Conservation (phyloP, 2,113 vertebrate species). For the Clinocottus analis region DNA sequence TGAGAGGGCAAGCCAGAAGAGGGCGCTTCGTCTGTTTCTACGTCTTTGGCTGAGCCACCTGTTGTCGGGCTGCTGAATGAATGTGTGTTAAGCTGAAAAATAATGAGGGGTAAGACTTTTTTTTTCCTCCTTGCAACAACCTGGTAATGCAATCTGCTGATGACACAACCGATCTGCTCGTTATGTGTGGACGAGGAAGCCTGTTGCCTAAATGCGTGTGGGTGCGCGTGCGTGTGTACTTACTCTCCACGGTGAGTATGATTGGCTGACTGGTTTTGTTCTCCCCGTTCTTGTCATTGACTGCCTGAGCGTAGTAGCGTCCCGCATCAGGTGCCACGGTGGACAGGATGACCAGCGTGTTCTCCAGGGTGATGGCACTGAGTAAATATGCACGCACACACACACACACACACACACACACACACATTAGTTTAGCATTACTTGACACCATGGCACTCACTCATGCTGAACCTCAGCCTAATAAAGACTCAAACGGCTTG, state of each 20-base stretch:
- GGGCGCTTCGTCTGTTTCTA: slow-evolving; percentile 65
- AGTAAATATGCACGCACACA: background rate
- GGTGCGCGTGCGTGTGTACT: slow-evolving; percentile 65
- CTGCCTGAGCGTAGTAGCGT: slow-evolving; percentile 96
- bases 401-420: background rate
- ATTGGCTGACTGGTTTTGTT: slow-evolving; percentile 99
- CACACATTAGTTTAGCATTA: background rate
- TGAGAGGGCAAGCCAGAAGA: slow-evolving; percentile 49
- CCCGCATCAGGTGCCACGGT: slow-evolving; percentile 94
- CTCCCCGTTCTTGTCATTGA: slow-evolving; percentile 98
- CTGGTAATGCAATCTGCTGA: slow-evolving; percentile 37
- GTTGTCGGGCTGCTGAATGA: slow-evolving; percentile 34
- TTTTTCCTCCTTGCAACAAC: slow-evolving; percentile 27
- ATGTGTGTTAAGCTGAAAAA: slow-evolving; percentile 9
- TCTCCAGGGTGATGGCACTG: slow-evolving; percentile 97
- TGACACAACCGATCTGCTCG: slow-evolving; percentile 35
- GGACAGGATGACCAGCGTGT: slow-evolving; percentile 96
- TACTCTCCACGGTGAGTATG: slow-evolving; percentile 92
- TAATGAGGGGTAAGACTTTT: slow-evolving; percentile 2
- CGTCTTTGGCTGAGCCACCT: slow-evolving; percentile 42
- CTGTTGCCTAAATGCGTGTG: slow-evolving; percentile 16
- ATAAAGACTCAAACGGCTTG: slow-evolving; percentile 22
- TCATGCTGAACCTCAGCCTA: background rate
- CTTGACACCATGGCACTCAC: background rate
- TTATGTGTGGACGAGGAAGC: slow-evolving; percentile 4